These are phyloP conservation scores for Mesocentrotus franciscanus DNA, from an alignment of 53 echinoderm and acorn worm species.

Conservation along the genomic window DNA sequence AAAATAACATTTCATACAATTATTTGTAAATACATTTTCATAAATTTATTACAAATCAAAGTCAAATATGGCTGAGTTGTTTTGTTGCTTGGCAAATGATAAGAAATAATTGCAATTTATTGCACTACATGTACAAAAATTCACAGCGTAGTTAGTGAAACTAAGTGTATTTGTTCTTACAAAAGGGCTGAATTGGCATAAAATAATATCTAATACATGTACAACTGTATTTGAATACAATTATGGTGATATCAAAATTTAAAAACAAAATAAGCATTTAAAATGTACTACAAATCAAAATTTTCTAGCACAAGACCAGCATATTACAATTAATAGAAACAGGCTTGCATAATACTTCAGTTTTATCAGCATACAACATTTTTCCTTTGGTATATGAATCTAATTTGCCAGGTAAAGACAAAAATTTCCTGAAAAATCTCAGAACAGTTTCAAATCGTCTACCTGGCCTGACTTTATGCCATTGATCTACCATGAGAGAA, in stretches of 20 bases:
- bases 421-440: no score
- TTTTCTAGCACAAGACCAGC: neutral
- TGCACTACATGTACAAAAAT: neutral
- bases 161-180: neutral
- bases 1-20: neutral
- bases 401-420: no score
- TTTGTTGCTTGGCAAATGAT: neutral
- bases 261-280: neutral
- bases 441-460: no score
- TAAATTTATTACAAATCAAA: conserved; percentile 9
- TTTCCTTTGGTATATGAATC: no score
- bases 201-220: neutral
- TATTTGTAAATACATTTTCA: neutral
- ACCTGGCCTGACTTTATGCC: no score
- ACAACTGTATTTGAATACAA: neutral
- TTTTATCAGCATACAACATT: neutral
- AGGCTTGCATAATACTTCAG: neutral
- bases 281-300: neutral
- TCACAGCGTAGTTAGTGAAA: neutral
- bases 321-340: neutral
- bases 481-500: neutral
- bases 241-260: neutral
- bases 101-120: neutral
- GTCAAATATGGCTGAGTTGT: neutral
- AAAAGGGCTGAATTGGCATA: neutral